Conservation (phyloP, 2,797 vertebrate genomes). For the Cynopterus sphinx region DNA sequence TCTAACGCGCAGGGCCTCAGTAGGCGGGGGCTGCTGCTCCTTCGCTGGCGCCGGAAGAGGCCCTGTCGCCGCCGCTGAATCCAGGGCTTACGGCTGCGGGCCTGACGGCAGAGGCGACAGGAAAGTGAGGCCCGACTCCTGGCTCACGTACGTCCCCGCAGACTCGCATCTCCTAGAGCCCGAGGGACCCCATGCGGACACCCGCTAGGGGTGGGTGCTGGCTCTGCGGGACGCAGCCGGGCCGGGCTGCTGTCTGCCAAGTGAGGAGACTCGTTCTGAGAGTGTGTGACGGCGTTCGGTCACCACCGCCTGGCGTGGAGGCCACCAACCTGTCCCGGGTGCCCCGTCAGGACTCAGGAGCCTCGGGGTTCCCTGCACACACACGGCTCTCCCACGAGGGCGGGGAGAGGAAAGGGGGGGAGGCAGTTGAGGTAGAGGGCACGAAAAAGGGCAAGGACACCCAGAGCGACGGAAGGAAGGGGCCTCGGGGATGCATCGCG, state of each 20-base stretch:
- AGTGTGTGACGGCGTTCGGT: not conserved
- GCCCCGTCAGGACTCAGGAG: not conserved
- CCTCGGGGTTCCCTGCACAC: not conserved
- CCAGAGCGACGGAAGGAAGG: accelerated
- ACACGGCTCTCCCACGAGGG: not conserved
- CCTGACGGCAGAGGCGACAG: not conserved
- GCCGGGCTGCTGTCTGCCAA: not conserved
- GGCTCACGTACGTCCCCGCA: not conserved
- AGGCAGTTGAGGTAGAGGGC: not conserved
- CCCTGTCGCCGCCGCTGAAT: not conserved
- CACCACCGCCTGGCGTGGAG: accelerated
- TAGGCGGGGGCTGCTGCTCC: constrained; percentile 17
- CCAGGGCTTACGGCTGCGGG: not conserved
- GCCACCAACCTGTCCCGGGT: too few relatives aligned
- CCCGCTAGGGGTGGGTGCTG: not conserved
- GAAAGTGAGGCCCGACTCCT: constrained; percentile 4
- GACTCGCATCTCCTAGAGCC: not conserved
- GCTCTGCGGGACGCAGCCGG: not conserved
- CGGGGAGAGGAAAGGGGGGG: not conserved
- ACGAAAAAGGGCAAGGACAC: not conserved
- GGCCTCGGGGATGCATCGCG: accelerated
- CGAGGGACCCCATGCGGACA: not conserved
- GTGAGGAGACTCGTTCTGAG: not conserved
- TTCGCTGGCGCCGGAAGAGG: not conserved
- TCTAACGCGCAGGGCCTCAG: constrained; percentile 59